Conservation (phyloP, 1,140 invertebrate species). For the Mercenaria mercenaria region DNA sequence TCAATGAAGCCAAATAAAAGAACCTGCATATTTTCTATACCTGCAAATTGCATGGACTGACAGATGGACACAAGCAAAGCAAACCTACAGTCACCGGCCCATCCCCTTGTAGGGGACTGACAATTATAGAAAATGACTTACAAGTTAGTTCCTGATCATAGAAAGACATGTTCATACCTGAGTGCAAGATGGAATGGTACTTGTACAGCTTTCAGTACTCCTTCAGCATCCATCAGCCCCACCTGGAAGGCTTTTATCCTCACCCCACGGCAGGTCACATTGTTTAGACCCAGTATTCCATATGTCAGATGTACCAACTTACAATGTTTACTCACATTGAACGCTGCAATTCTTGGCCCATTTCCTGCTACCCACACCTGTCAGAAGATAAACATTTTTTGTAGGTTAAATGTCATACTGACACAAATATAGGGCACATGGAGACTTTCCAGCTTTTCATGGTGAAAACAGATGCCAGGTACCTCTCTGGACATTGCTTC, state of each 20-base stretch:
- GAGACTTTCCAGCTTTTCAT: too few relatives aligned
- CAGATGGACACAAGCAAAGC: too few relatives aligned
- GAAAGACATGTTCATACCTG: conserved; percentile 79
- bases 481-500: too few relatives aligned
- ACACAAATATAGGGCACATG: too few relatives aligned
- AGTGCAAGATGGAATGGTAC: conserved; percentile 95
- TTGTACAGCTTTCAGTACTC: conserved; percentile 92
- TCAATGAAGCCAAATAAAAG: too few relatives aligned
- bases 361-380: conserved; percentile 92
- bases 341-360: conserved; percentile 95
- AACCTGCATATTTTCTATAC: too few relatives aligned
- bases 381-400: not conserved
- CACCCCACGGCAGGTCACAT: conserved; percentile 84
- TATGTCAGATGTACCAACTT: conserved; percentile 89
- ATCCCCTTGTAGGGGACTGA: too few relatives aligned
- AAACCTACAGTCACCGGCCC: too few relatives aligned
- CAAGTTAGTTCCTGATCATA: conserved; percentile 95
- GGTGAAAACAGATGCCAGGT: too few relatives aligned
- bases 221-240: conserved; percentile 93
- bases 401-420: too few relatives aligned
- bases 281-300: conserved; percentile 91
- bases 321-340: conserved; percentile 93
- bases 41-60: too few relatives aligned
- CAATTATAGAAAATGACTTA: too few relatives aligned
- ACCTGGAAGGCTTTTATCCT: conserved; percentile 90